phyloP scores from a whole-genome alignment of 2,113 vertebrate species.

The Siphamia tubifer region DNA sequence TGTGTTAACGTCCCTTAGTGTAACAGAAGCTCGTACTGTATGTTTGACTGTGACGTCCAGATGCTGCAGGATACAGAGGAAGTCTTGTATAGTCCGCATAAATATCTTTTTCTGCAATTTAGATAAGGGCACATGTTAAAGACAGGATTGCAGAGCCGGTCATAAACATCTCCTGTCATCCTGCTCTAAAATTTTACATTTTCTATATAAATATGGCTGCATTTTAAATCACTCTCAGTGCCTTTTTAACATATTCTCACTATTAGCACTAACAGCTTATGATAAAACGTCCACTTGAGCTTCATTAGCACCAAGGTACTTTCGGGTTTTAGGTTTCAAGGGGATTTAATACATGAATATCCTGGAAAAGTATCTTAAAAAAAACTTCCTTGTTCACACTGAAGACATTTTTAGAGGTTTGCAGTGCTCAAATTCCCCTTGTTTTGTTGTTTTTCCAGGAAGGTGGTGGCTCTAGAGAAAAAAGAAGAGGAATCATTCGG shows the following conservation, averaged over 20 bases:
- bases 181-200: no score
- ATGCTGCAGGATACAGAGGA: constrained; percentile 28
- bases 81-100: constrained; percentile 20
- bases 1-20: background rate
- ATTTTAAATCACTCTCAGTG: background rate
- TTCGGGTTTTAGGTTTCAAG: no score
- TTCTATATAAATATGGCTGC: background rate
- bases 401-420: no score
- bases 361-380: no score
- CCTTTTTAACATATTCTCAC: background rate
- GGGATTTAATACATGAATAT: no score
- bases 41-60: constrained; percentile 27
- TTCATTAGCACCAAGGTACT: no score
- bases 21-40: background rate
- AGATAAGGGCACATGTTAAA: background rate
- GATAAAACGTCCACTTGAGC: no score
- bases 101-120: constrained; percentile 12
- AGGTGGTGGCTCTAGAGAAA: constrained; percentile 88
- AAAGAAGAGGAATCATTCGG: constrained; percentile 88
- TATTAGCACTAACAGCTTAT: background rate
- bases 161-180: background rate
- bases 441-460: constrained; percentile 71
- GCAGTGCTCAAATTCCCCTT: background rate
- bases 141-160: background rate
- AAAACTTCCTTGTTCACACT: no score